Percentiles rank a stretch among this genome's conserved stretches.
These are phyloP conservation scores for Malurus cyaneus DNA, from an alignment of 2,113 vertebrate species.

Conservation along the genomic window DNA sequence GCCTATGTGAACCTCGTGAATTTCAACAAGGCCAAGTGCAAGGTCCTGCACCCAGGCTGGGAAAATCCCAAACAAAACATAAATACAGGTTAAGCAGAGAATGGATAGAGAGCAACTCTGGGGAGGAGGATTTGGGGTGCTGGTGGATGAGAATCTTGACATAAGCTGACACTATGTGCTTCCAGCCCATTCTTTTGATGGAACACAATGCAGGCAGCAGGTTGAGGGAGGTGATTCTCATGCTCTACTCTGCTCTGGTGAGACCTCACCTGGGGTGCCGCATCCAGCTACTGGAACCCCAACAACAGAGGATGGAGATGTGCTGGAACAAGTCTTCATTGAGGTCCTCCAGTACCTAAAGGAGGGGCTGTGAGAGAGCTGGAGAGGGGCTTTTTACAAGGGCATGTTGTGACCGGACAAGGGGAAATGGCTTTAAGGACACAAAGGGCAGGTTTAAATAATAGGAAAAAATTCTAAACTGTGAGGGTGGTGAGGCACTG, in stretches of 20 bases:
- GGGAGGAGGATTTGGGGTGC: background rate
- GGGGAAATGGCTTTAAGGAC: background rate
- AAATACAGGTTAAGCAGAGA: background rate
- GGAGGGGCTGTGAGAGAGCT: fast-evolving
- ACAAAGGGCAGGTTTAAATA: background rate
- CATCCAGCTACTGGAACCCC: background rate
- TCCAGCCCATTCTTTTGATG: background rate
- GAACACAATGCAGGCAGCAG: background rate
- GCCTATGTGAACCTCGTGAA: background rate
- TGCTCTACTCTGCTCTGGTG: background rate
- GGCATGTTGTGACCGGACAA: background rate
- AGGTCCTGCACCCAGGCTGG: background rate
- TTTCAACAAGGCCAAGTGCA: background rate
- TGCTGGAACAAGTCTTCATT: background rate
- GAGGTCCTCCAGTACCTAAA: background rate
- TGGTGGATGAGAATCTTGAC: background rate
- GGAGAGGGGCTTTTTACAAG: background rate
- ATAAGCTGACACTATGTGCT: background rate
- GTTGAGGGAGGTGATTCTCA: background rate
- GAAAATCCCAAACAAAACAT: background rate
- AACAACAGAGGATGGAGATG: background rate
- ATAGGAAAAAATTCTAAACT: background rate
- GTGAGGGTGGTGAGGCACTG: background rate
- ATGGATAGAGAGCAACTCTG: background rate
- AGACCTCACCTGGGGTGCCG: background rate